Percentiles rank a stretch among this genome's conserved stretches.
Evolutionary conservation across 1,140 invertebrate genomes (phyloP).

Genomic region (Chironomus tepperi): DNA sequence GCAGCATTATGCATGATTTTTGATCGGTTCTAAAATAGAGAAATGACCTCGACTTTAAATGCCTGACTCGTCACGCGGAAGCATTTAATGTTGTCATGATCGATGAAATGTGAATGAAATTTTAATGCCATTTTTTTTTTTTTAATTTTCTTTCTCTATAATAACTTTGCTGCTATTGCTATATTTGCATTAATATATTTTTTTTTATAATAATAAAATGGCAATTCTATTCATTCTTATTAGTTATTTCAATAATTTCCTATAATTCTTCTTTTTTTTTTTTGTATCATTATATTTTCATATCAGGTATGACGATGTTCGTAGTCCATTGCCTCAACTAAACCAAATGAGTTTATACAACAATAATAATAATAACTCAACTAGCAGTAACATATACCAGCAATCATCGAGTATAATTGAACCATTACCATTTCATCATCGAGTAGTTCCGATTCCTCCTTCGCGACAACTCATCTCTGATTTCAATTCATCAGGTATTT

Average conservation of each 20-base stretch:
- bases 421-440: slow-evolving; percentile 11
- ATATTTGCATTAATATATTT: too few relatives aligned
- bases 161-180: too few relatives aligned
- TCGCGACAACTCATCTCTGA: background rate
- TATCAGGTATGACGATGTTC: slow-evolving; percentile 5
- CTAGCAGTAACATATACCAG: background rate
- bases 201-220: too few relatives aligned
- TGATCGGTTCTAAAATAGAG: background rate
- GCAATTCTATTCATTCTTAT: too few relatives aligned
- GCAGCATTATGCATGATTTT: background rate
- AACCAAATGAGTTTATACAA: slow-evolving; percentile 19
- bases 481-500: background rate
- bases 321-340: background rate
- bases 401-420: slow-evolving; percentile 15
- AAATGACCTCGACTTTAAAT: slow-evolving; percentile 8
- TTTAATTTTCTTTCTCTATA: too few relatives aligned
- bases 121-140: background rate
- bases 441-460: background rate
- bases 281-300: background rate
- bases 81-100: slow-evolving; percentile 9
- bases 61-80: slow-evolving; percentile 9
- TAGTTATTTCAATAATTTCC: too few relatives aligned
- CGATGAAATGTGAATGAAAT: slow-evolving; percentile 1
- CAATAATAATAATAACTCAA: background rate
- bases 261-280: background rate